phyloP scores from a whole-genome alignment of 2,113 vertebrate genomes.

The western clawed frog (Xenopus tropicalis) region DNA sequence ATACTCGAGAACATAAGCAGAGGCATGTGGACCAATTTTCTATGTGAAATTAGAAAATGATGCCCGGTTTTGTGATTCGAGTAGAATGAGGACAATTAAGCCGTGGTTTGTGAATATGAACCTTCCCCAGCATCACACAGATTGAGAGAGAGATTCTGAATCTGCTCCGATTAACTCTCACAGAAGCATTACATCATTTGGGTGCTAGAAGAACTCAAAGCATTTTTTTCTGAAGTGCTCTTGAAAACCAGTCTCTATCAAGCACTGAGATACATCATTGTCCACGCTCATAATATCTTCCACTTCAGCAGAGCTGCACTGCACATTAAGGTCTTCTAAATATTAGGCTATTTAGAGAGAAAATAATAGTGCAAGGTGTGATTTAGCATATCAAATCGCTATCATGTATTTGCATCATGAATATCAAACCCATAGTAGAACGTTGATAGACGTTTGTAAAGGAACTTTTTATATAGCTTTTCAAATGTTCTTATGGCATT shows the following conservation, averaged over 20 bases:
- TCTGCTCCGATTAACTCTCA: slow-evolving; percentile 2
- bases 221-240: neutral
- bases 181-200: slow-evolving; percentile 35
- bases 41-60: slow-evolving; percentile 2
- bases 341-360: neutral
- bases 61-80: slow-evolving; percentile 7
- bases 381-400: neutral
- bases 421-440: neutral
- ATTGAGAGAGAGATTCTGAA: neutral
- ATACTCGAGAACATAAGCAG: neutral
- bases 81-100: slow-evolving; percentile 6
- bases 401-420: neutral
- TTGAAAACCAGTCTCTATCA: neutral
- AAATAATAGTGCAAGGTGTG: neutral
- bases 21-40: neutral
- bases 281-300: slow-evolving; percentile 25
- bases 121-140: neutral
- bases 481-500: too few species aligned
- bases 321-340: slow-evolving; percentile 11
- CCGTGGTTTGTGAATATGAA: too few species aligned
- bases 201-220: slow-evolving; percentile 3
- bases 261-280: neutral
- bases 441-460: too few species aligned
- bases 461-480: too few species aligned
- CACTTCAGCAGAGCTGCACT: slow-evolving; percentile 4